Conservation (phyloP, 2,113 vertebrate genomes). For the Athene noctua region DNA sequence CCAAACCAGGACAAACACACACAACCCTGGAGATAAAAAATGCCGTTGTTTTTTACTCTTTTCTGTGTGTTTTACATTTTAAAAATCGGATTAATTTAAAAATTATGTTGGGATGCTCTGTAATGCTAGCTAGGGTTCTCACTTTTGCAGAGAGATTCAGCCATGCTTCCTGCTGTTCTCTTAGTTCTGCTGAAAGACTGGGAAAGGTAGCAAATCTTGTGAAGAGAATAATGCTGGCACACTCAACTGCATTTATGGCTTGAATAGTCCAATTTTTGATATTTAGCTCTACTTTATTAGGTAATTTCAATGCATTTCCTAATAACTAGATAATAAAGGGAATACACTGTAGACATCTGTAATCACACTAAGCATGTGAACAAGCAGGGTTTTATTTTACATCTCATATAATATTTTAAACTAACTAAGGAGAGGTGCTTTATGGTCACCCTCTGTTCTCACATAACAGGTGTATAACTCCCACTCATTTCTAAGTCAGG, state of each 20-base stretch:
- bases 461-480: slow-evolving; percentile 29
- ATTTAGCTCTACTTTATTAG: background rate
- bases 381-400: background rate
- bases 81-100: background rate
- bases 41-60: background rate
- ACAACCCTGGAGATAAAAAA: background rate
- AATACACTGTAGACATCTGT: background rate
- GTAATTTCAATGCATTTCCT: background rate
- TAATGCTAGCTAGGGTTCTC: background rate
- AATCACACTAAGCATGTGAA: background rate
- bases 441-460: background rate
- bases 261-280: background rate
- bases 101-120: background rate
- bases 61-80: background rate
- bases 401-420: background rate
- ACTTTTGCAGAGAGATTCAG: background rate
- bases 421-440: background rate
- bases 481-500: slow-evolving; percentile 26
- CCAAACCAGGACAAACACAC: background rate
- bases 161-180: background rate
- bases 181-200: background rate
- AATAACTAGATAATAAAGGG: background rate
- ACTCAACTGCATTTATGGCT: background rate
- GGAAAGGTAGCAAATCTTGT: background rate
- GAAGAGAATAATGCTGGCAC: background rate